phyloP scores from a whole-genome alignment of 2,888 invertebrate species.

The Hoplodrina blanda region DNA sequence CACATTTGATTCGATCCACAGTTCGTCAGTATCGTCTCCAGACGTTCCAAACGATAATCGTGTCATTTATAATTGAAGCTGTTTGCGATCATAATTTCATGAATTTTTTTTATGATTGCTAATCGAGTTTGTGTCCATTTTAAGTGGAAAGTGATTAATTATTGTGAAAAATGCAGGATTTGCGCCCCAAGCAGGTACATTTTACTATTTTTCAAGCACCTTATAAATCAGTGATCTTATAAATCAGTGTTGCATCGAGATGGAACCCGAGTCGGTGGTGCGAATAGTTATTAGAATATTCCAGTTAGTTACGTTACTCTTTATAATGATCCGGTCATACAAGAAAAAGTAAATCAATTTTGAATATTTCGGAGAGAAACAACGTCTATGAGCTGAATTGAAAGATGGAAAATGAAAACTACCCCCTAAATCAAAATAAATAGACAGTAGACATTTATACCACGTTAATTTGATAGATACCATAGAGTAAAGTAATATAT shows the following conservation, averaged over 20 bases:
- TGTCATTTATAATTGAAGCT: conserved; percentile 58
- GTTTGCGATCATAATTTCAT: conserved; percentile 30
- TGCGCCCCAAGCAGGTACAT: conserved; percentile 47
- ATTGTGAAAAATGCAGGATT: conserved; percentile 43
- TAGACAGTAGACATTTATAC: not conserved
- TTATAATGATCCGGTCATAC: not conserved
- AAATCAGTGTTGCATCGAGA: too few species aligned
- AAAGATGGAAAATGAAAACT: not conserved
- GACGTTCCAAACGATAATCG: conserved; percentile 57
- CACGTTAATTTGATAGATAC: not conserved
- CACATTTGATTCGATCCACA: conserved; percentile 43
- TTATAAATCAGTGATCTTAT: not conserved
- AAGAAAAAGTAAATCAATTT: too few species aligned
- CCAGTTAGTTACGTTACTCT: not conserved
- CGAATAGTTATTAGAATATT: not conserved
- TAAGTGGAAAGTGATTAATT: conserved; percentile 20
- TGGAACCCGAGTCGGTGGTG: not conserved
- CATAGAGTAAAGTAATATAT: too few species aligned
- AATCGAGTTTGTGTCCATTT: not conserved
- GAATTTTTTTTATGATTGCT: not conserved
- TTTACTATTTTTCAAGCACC: not conserved
- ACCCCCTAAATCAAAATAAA: not conserved
- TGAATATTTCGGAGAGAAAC: too few species aligned
- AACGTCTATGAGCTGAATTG: too few species aligned
- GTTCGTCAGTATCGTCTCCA: conserved; percentile 68